A percentile compares a stretch with the other conserved stretches of the same genome.
Evolutionary conservation across 2,888 invertebrate genomes (phyloP).

Genomic region (Phania funesta): DNA sequence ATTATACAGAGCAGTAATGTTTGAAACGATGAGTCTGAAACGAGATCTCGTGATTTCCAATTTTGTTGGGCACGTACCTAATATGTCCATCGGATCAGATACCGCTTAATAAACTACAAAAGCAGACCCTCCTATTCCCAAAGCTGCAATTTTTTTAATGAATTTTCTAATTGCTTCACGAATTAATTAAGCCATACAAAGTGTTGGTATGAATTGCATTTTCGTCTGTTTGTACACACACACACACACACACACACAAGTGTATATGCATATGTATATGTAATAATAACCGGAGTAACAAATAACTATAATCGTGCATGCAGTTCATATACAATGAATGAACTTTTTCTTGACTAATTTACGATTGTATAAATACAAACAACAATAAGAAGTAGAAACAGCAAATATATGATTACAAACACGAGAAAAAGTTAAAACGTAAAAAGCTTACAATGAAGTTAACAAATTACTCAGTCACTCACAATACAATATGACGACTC

Average conservation of each 20-base stretch:
- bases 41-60: no score
- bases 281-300: neutral
- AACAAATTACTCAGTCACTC: constrained; percentile 31
- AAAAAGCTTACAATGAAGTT: constrained; percentile 35
- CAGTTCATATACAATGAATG: constrained; percentile 24
- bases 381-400: neutral
- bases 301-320: neutral
- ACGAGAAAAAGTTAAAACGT: constrained; percentile 36
- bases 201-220: no score
- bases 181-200: no score
- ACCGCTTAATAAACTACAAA: no score
- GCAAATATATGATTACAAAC: neutral
- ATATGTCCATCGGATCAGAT: no score
- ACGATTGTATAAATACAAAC: neutral
- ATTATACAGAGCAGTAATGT: no score
- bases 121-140: no score
- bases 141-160: no score
- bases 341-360: constrained; percentile 1
- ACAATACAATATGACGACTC: neutral
- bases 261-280: neutral
- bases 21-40: no score
- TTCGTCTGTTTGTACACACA: neutral
- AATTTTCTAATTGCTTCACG: no score
- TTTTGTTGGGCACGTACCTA: no score
- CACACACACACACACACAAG: neutral